Conservation (phyloP, 2,797 vertebrate genomes). For the Apogon hyalosoma region DNA sequence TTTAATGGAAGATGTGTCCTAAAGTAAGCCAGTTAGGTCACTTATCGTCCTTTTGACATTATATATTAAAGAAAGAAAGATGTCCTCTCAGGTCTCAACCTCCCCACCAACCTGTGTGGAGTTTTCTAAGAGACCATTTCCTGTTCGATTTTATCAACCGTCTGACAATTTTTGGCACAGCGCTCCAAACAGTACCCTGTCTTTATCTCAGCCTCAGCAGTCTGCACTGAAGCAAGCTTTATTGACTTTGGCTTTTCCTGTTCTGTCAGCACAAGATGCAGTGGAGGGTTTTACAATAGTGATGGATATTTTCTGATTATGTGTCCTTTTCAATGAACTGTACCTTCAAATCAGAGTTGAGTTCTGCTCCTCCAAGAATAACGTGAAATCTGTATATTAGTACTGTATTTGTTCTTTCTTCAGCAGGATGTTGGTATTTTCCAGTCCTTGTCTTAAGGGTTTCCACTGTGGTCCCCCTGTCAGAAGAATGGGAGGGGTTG, state of each 20-base stretch:
- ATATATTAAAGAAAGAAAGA: constrained; percentile 30
- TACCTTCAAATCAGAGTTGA: constrained; percentile 21
- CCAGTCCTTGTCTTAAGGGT: constrained; percentile 31
- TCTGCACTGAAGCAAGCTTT: constrained; percentile 46
- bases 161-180: constrained; percentile 62
- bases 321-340: constrained; percentile 18
- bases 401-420: constrained; percentile 16
- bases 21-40: constrained; percentile 15
- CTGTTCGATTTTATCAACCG: constrained; percentile 61
- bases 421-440: constrained; percentile 23
- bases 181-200: constrained; percentile 39
- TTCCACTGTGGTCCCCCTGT: constrained; percentile 43
- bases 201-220: constrained; percentile 61
- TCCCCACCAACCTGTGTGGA: constrained; percentile 28
- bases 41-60: constrained; percentile 27
- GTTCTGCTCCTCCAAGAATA: constrained; percentile 1
- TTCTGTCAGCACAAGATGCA: constrained; percentile 62
- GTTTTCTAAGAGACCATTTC: constrained; percentile 53
- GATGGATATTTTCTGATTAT: constrained; percentile 36
- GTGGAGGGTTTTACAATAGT: constrained; percentile 27
- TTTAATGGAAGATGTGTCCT: constrained; percentile 17
- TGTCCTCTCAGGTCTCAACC: constrained; percentile 23
- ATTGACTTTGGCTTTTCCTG: constrained; percentile 66
- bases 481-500: constrained; percentile 43
- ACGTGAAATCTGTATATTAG: neutral